Conservation (phyloP, 2,888 invertebrate genomes). For the Rapana venosa region DNA sequence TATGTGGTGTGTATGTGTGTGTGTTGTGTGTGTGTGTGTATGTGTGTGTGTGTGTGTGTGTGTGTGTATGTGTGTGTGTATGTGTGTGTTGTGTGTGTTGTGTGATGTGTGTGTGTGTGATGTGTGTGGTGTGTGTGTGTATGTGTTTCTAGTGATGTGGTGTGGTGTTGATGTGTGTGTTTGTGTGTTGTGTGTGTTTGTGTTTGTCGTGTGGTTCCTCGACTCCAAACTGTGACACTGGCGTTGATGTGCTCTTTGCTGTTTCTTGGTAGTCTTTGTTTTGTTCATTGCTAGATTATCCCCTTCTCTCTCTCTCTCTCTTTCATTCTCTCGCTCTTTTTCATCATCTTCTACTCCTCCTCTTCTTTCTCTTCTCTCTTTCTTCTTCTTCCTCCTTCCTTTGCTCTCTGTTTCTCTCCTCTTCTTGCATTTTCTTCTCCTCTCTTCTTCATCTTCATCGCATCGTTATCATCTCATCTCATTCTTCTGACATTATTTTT, state of each 20-base stretch:
- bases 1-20: background rate
- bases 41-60: constrained; percentile 7
- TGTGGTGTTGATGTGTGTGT: background rate
- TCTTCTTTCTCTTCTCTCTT: background rate
- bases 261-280: too few relatives aligned
- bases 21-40: background rate
- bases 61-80: background rate
- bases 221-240: too few relatives aligned
- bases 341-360: background rate
- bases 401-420: background rate
- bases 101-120: too few relatives aligned
- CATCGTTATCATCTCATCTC: too few relatives aligned
- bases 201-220: too few relatives aligned
- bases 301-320: background rate
- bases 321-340: background rate
- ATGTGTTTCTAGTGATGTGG: background rate
- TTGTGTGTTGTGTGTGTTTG: too few relatives aligned
- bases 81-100: background rate
- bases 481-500: too few relatives aligned
- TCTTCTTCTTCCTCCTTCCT: background rate
- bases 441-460: background rate
- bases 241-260: too few relatives aligned
- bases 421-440: background rate
- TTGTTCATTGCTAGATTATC: too few relatives aligned
- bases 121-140: background rate